Percentiles rank a stretch among this genome's conserved stretches.
Evolutionary conservation across 1,140 invertebrate species (phyloP).

Genomic region (Berghia stephanieae): DNA sequence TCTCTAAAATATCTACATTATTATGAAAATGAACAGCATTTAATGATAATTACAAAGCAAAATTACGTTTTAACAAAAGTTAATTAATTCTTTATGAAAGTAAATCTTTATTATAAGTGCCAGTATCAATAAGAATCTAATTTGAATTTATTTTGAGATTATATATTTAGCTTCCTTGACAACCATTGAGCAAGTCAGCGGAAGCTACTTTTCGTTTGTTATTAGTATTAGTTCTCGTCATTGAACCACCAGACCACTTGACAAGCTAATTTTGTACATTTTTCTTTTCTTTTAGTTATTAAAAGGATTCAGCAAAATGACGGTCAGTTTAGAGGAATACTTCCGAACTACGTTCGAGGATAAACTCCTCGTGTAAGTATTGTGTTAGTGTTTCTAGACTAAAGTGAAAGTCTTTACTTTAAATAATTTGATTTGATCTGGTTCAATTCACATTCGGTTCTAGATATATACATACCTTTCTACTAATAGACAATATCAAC

Average conservation of each 20-base stretch:
- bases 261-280: too few relatives aligned
- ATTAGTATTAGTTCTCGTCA: too few relatives aligned
- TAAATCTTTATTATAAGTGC: neutral
- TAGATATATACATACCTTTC: too few relatives aligned
- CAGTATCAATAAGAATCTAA: neutral
- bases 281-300: too few relatives aligned
- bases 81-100: neutral
- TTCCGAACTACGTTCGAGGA: slow-evolving; percentile 67
- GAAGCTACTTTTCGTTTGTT: neutral
- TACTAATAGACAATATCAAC: too few relatives aligned
- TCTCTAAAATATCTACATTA: too few relatives aligned
- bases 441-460: too few relatives aligned
- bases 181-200: slow-evolving; percentile 10
- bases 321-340: slow-evolving; percentile 66
- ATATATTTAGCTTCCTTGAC: neutral
- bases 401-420: slow-evolving; percentile 3
- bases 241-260: too few relatives aligned
- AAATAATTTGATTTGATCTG: too few relatives aligned
- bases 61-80: neutral
- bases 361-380: slow-evolving; percentile 67
- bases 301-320: slow-evolving; percentile 54
- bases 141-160: neutral
- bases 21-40: too few relatives aligned
- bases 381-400: too few relatives aligned
- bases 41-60: too few relatives aligned